Base-by-base conservation (phyloP, 2,888 invertebrate genomes). In the Perizoma flavofasciatum region DNA sequence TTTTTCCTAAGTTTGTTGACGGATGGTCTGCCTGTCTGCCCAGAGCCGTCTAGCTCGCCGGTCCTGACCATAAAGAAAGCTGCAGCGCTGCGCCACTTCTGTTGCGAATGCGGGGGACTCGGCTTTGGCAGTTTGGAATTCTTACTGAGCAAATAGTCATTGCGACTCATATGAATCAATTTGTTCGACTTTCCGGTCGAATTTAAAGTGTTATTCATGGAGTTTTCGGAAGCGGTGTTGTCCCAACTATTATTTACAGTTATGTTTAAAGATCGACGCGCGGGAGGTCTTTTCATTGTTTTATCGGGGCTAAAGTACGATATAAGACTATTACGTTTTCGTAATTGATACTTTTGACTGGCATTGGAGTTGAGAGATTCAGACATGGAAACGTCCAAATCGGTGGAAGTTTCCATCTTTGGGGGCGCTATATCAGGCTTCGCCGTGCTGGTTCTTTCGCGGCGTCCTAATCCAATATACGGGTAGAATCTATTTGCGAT, bases 1-100 rank as follows among this genome's bases (percentile, higher is more conserved):
- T 96, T 96, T 81, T 96, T 95, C 49, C 93, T 90, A 37, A 96
- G 77, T 71, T 95, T 94, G 22, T 95, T 95, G 8, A 96, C 94
- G 0, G 96, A 96, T 0, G 95, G 95, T 59, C 96, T 92, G 0
- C 95, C 94, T 34, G 93, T 93, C 49, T 89, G 89, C 53, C 87
- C 86, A 45, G 85, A 79, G 9, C 77, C 81, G n/a, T 88, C 88
- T 34, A 86, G 70, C 62, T 91, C 89, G 4, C 91, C 92, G 9
- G 90, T 91, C 64, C 92, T 89, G 56, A 89, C 82, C 90, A 92
- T 90, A 53, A 93, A 92, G 73, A 93, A 93, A 32, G 92, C 86
- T 7, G 92, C 92, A 0, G 94, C 93, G 64, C 91, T 93, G 55
- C 92, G 92, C 90, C 93, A 94, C 63, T 93, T 90, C 22, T 86